These are phyloP conservation scores for Phylloscopus trochiloides DNA, from an alignment of 2,113 vertebrate genomes.

Conservation along the genomic window DNA sequence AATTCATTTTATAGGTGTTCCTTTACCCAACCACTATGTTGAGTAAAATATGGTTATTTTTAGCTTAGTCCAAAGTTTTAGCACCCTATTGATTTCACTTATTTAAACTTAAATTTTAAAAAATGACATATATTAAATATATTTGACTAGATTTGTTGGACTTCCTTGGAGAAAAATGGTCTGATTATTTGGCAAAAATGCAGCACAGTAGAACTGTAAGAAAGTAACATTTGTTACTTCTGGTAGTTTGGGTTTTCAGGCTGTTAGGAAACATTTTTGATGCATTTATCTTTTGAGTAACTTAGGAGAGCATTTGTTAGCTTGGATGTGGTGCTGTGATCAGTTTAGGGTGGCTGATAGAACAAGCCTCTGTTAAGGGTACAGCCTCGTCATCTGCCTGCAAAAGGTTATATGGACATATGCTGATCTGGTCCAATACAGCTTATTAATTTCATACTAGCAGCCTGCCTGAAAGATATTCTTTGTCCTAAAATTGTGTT, in stretches of 20 bases:
- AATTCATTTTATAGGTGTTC: neutral
- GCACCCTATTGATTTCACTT: neutral
- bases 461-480: neutral
- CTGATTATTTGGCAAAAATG: neutral
- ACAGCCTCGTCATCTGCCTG: neutral
- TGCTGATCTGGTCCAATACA: neutral
- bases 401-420: neutral
- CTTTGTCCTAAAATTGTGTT: neutral
- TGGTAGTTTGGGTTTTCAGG: neutral
- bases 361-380: neutral
- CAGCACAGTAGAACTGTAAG: neutral
- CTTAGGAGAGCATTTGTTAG: neutral
- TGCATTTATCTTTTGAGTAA: neutral
- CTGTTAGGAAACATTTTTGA: neutral
- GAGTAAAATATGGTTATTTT: neutral
- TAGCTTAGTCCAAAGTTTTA: neutral
- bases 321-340: neutral
- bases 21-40: neutral
- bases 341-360: neutral
- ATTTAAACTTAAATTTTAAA: neutral
- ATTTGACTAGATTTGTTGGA: neutral
- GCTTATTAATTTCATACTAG: neutral
- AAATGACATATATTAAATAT: conserved; percentile 21
- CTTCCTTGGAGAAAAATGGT: neutral
- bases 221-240: neutral